Evolutionary conservation across 64 coral and sea anemone genomes (phyloP).

Genomic region (Actinia tenebrosa): DNA sequence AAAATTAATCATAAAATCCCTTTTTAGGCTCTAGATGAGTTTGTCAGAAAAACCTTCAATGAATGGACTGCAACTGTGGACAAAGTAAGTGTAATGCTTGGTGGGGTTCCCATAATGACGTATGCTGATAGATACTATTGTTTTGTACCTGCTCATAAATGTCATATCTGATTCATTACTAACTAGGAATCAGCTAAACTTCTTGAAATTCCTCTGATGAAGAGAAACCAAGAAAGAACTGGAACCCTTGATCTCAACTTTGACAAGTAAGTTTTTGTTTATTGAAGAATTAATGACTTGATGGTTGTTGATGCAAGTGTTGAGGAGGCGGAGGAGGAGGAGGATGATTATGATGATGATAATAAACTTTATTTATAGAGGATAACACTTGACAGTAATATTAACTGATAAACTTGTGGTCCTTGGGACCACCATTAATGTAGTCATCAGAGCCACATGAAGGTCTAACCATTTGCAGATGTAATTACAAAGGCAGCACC

Average conservation of each 20-base stretch:
- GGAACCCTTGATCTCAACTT: slow-evolving; percentile 97
- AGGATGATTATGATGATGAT: too few relatives aligned
- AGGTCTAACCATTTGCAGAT: too few relatives aligned
- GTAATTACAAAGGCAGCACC: too few relatives aligned
- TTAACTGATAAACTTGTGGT: too few relatives aligned
- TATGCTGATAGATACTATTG: too few relatives aligned
- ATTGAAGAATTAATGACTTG: neutral
- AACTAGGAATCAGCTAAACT: slow-evolving; percentile 65
- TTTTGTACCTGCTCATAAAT: neutral
- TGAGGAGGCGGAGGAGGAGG: too few relatives aligned
- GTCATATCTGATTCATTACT: neutral
- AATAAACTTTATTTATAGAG: too few relatives aligned
- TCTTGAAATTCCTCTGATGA: slow-evolving; percentile 93
- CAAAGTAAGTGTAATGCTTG: slow-evolving; percentile 41
- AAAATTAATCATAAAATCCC: neutral
- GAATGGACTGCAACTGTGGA: slow-evolving; percentile 94
- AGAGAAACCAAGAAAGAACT: slow-evolving; percentile 79
- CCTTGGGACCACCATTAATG: too few relatives aligned
- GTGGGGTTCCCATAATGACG: too few relatives aligned
- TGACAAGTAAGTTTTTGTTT: slow-evolving; percentile 72
- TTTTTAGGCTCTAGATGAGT: slow-evolving; percentile 92
- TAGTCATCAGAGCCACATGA: too few relatives aligned
- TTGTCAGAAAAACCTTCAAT: slow-evolving; percentile 98
- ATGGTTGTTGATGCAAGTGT: too few relatives aligned
- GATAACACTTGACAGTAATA: too few relatives aligned